Percentiles rank a stretch among this genome's conserved stretches.
Evolutionary conservation across 35 echinoderm and acorn worm species (phyloP).

Genomic region (Chiridota heheva): DNA sequence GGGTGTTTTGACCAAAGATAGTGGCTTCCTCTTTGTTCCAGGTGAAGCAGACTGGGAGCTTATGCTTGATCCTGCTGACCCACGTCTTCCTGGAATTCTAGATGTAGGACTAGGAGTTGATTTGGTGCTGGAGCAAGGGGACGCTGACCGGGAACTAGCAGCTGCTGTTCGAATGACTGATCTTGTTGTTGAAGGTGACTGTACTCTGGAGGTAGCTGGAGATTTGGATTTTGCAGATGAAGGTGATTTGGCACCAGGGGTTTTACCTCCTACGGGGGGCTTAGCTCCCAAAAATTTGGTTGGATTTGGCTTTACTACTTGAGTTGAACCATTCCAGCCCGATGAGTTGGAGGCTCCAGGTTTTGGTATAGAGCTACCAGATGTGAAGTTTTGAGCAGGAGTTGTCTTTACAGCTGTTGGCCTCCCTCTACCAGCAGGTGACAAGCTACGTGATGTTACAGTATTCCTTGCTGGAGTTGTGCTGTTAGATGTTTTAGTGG

Average conservation of each 20-base stretch:
- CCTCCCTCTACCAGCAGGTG: constrained; percentile 42
- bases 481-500: constrained; percentile 6
- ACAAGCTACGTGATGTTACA: constrained; percentile 38
- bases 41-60: constrained; percentile 17
- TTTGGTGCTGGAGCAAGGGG: neutral
- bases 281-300: constrained; percentile 30
- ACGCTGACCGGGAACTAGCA: no score
- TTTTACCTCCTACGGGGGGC: neutral
- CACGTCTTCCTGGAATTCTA: constrained; percentile 6
- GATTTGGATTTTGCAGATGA: constrained; percentile 41
- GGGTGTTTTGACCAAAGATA: constrained; percentile 36
- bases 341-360: neutral
- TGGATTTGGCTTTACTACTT: constrained; percentile 24
- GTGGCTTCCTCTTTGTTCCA: constrained; percentile 29
- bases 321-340: constrained; percentile 49
- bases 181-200: constrained; percentile 9
- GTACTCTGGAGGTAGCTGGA: constrained; percentile 8
- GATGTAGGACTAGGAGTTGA: constrained; percentile 40
- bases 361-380: neutral
- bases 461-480: constrained; percentile 31
- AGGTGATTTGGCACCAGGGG: constrained; percentile 2
- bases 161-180: constrained; percentile 46
- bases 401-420: constrained; percentile 33
- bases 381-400: constrained; percentile 27
- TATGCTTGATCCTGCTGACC: neutral